Evolutionary conservation across 2,888 invertebrate species (phyloP).

Genomic region (Osmoderma eremita): DNA sequence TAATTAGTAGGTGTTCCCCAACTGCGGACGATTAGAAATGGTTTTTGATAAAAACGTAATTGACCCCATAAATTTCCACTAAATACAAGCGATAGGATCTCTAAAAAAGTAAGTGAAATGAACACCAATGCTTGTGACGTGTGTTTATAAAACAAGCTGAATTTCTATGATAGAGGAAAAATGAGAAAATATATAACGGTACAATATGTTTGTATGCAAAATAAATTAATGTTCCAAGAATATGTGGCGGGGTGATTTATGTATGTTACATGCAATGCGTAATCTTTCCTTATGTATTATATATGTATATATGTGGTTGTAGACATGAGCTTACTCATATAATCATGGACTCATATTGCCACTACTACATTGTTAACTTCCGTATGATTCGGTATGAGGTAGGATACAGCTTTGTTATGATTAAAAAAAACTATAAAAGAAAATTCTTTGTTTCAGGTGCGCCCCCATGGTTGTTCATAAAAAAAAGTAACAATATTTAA

Average conservation of each 20-base stretch:
- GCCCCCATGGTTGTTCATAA: too few relatives aligned
- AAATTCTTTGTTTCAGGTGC: too few relatives aligned
- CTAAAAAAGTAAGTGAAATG: constrained; percentile 3
- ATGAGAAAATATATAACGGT: neutral
- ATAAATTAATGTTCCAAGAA: constrained; percentile 3
- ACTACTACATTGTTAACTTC: too few relatives aligned
- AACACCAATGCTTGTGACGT: neutral
- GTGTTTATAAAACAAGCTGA: constrained; percentile 5
- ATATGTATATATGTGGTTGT: too few relatives aligned
- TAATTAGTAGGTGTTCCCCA: constrained; percentile 17
- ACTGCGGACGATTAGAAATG: constrained; percentile 22
- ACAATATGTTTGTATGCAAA: neutral
- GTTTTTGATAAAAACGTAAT: constrained; percentile 14
- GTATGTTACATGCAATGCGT: too few relatives aligned
- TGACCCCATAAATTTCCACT: constrained; percentile 1
- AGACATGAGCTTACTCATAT: too few relatives aligned
- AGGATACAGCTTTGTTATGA: too few relatives aligned
- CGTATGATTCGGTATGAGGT: too few relatives aligned
- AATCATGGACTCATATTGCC: too few relatives aligned
- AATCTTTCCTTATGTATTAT: too few relatives aligned
- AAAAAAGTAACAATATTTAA: too few relatives aligned
- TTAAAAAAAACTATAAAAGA: too few relatives aligned
- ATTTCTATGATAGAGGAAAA: constrained; percentile 9
- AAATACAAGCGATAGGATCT: constrained; percentile 18
- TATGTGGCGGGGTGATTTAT: neutral